Percentiles rank a stretch among this genome's conserved stretches.
phyloP scores from a whole-genome alignment of 2,797 vertebrate species.

The Melanotaenia boesemani region DNA sequence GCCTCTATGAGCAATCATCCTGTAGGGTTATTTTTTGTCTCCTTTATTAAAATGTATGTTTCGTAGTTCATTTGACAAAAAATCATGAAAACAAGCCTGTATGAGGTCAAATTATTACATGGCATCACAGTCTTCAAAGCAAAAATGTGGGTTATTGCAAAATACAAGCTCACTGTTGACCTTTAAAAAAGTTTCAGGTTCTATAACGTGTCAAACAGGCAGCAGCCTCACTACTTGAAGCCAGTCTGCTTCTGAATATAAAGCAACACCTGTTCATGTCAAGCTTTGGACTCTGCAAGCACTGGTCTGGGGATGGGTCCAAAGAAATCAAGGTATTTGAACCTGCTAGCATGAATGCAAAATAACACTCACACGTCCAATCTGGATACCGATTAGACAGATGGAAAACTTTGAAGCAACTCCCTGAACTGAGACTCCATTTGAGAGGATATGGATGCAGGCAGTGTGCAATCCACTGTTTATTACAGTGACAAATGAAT shows the following conservation, averaged over 20 bases:
- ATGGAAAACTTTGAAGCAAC: constrained; percentile 29
- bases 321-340: constrained; percentile 52
- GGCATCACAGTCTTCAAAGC: constrained; percentile 5
- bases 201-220: constrained; percentile 36
- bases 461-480: constrained; percentile 36
- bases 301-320: constrained; percentile 11
- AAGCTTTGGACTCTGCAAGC: constrained; percentile 26
- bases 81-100: no score
- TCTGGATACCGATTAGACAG: constrained; percentile 25
- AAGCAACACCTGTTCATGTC: constrained; percentile 71
- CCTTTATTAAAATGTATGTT: no score
- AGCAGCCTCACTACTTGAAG: constrained; percentile 18
- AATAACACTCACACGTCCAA: constrained; percentile 20
- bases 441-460: constrained; percentile 48
- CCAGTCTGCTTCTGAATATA: constrained; percentile 54
- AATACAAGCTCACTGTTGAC: constrained; percentile 36
- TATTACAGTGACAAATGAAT: constrained; percentile 56
- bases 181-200: constrained; percentile 47
- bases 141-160: constrained; percentile 15
- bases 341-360: constrained; percentile 42
- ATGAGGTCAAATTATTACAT: background rate
- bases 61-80: no score
- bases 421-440: constrained; percentile 11
- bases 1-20: background rate
- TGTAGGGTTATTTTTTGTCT: no score